Evolutionary conservation across 2,797 vertebrate genomes (phyloP), one percentile per base, ranked within the genome.

Genomic region (Pampus argenteus): DNA sequence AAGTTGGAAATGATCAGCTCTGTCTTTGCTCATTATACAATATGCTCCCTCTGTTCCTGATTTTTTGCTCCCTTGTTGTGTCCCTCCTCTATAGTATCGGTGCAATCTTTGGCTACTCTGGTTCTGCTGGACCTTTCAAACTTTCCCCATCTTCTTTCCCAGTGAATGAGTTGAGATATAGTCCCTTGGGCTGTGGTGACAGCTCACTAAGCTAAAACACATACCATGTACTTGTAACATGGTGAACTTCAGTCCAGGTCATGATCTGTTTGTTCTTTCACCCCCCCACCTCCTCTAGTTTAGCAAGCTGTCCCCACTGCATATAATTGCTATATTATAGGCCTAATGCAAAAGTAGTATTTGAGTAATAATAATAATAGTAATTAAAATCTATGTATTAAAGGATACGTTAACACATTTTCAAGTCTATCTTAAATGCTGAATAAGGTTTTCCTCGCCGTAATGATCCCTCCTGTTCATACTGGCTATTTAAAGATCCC

Each of bases 1-100:
- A 81, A 78, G 65, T 82, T 74, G 70, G 78, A 38, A 56, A 59
- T 63, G 80, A 86, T 83, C 58, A 71, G 70, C 76, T 81, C 52
- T 51, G 42, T 75, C 66, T 78, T 77, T 74, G 71, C 61, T 83
- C 58, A 59, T 57, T 71, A 51, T 74, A 58, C 45, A 58, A 63
- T 72, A 20, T 29, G 36, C 74, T 76, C 62, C 63, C 59, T 55
- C 55, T 81, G 70, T 50, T 84, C 64, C 42, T 2, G 1, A 5
- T 29, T 60, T 60, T 71, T 31, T 64, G 3, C 22, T 23, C n/a
- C 51, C 47, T 26, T 26, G 29, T 55, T 77, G 64, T 47, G n/a
- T 68, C 36, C 48, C 57, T 61, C 18, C 44, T 66, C 54, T 31
- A 29, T 25, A n/a, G 47, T 38, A 17, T 72, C 72, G 72, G 61